phyloP scores from a whole-genome alignment of 2,888 invertebrate species.

The Sabatieria punctata region DNA sequence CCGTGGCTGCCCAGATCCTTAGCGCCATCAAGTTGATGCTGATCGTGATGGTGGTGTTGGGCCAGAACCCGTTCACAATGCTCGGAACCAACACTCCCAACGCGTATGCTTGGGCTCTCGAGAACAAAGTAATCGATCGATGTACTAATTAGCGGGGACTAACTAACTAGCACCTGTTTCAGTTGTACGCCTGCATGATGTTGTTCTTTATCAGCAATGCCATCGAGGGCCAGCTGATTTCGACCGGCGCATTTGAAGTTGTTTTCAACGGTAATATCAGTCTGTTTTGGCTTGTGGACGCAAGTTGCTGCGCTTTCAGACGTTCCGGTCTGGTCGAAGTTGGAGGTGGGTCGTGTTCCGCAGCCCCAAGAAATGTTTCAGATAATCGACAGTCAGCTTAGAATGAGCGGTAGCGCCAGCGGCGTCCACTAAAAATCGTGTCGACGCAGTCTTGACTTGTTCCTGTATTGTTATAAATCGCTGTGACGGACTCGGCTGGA shows the following conservation, averaged over 20 bases:
- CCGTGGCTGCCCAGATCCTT: constrained; percentile 57
- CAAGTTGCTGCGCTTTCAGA: too few species aligned
- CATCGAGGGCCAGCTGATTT: constrained; percentile 64
- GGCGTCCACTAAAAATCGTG: too few species aligned
- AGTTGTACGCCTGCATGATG: constrained; percentile 86
- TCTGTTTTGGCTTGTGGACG: too few species aligned
- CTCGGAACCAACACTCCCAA: constrained; percentile 59
- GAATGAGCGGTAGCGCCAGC: too few species aligned
- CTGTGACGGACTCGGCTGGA: too few species aligned
- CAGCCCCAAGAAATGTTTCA: constrained; percentile 88
- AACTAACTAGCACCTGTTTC: too few species aligned
- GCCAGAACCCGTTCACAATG: constrained; percentile 62
- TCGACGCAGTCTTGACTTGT: too few species aligned
- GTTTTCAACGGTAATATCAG: constrained; percentile 50
- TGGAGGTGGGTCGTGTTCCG: constrained; percentile 90
- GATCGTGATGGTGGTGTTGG: constrained; percentile 62
- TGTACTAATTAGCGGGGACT: too few species aligned
- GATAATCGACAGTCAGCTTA: constrained; percentile 65
- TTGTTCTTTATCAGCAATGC: constrained; percentile 85
- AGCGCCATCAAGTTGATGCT: constrained; percentile 63
- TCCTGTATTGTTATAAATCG: too few species aligned
- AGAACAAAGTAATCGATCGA: constrained; percentile 66
- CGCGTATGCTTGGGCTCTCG: constrained; percentile 73
- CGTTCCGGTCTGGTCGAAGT: constrained; percentile 95
- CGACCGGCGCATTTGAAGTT: constrained; percentile 83